A percentile compares a stretch with the other conserved stretches of the same genome.
These are phyloP conservation scores for Scaptodrosophila lebanonensis DNA, from an alignment of 1,140 invertebrate species.

Conservation along the genomic window DNA sequence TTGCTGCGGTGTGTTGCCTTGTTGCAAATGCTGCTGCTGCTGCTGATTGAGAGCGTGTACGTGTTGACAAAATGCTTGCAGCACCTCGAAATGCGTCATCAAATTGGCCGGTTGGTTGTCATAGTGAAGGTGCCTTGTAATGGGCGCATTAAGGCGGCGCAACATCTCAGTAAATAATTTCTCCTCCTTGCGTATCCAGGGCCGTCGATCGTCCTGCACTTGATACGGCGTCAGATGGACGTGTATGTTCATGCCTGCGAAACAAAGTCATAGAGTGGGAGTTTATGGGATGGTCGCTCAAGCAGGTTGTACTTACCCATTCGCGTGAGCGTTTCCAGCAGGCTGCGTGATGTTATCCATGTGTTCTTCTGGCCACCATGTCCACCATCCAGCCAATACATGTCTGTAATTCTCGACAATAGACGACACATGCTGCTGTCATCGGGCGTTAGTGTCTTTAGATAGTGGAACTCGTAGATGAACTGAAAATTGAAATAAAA, in stretches of 20 bases:
- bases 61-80: conserved; percentile 79
- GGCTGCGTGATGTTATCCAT: conserved; percentile 86
- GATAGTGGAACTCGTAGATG: conserved; percentile 88
- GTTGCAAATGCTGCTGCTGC: conserved; percentile 42
- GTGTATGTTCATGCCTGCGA: conserved; percentile 80
- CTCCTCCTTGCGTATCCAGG: conserved; percentile 91
- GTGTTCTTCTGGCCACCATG: conserved; percentile 89
- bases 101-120: conserved; percentile 81
- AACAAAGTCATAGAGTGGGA: conserved; percentile 1
- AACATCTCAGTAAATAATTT: conserved; percentile 84
- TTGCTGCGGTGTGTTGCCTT: conserved; percentile 30
- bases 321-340: conserved; percentile 84
- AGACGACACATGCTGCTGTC: conserved; percentile 80
- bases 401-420: conserved; percentile 81
- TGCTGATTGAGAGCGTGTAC: conserved; percentile 69
- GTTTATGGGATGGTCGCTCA: too few relatives aligned
- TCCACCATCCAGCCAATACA: conserved; percentile 93
- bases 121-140: conserved; percentile 83
- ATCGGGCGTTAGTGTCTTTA: conserved; percentile 82
- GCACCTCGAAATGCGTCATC: conserved; percentile 84
- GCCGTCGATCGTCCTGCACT: conserved; percentile 84
- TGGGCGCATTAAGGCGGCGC: conserved; percentile 80
- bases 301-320: conserved; percentile 77
- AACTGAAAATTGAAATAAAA: conserved; percentile 76
- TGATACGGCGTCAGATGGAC: conserved; percentile 92